Evolutionary conservation across 2,797 vertebrate species (phyloP).

Genomic region (Heterohyrax brucei): DNA sequence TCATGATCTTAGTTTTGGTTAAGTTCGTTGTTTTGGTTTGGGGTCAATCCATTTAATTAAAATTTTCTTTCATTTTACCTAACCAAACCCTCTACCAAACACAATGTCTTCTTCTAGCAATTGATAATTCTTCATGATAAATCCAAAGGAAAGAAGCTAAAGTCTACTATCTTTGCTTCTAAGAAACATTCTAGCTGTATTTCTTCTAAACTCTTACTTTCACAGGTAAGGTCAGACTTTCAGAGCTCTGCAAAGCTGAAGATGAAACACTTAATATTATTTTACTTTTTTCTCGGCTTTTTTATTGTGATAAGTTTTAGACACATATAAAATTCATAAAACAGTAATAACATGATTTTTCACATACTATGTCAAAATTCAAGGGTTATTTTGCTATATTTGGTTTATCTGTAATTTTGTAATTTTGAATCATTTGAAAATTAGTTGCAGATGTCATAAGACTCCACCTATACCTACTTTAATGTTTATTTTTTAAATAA

Average conservation of each 20-base stretch:
- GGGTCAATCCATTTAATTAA: too few species aligned
- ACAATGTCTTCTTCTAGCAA: too few species aligned
- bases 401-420: background rate
- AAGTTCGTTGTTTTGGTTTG: too few species aligned
- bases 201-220: too few species aligned
- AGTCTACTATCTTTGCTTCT: too few species aligned
- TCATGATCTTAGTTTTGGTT: too few species aligned
- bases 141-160: too few species aligned
- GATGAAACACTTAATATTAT: background rate
- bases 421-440: slow-evolving; percentile 12
- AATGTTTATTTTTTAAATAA: background rate
- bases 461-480: background rate
- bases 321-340: background rate
- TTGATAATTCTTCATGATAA: too few species aligned
- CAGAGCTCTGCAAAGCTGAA: background rate
- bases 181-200: too few species aligned
- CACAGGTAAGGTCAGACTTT: background rate
- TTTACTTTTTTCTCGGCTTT: background rate
- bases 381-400: background rate
- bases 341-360: background rate
- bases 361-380: background rate
- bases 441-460: background rate
- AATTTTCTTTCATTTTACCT: too few species aligned
- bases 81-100: too few species aligned
- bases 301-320: background rate